Percentiles rank a stretch among this genome's conserved stretches.
Conservation (phyloP, 2,113 vertebrate genomes). For the Tor tambroides region DNA sequence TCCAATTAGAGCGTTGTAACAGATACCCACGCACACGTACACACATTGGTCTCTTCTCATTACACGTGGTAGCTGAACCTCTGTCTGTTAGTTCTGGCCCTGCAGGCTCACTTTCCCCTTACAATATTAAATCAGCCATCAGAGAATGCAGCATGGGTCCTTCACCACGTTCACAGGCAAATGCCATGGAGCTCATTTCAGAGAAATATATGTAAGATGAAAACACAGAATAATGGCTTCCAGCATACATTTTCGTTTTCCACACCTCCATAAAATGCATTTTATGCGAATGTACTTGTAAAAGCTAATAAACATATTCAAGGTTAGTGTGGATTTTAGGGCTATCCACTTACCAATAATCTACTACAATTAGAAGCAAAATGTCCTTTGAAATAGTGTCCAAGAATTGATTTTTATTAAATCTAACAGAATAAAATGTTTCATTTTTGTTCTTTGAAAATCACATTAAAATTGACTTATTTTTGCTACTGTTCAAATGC, state of each 20-base stretch:
- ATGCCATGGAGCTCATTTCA: slow-evolving; percentile 12
- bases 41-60: slow-evolving; percentile 38
- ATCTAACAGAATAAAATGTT: background rate
- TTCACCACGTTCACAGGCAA: slow-evolving; percentile 43
- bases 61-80: slow-evolving; percentile 36
- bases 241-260: background rate
- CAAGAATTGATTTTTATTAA: background rate
- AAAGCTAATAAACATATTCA: background rate
- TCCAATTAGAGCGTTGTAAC: slow-evolving; percentile 37
- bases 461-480: background rate
- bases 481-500: background rate
- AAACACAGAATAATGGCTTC: slow-evolving; percentile 33
- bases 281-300: background rate
- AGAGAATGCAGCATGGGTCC: slow-evolving; percentile 26
- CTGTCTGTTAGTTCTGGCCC: slow-evolving; percentile 50
- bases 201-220: slow-evolving; percentile 24
- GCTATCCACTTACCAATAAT: background rate
- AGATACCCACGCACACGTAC: background rate
- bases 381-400: slow-evolving; percentile 58
- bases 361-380: background rate
- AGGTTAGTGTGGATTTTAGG: background rate
- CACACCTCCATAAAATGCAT: background rate
- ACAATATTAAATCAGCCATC: slow-evolving; percentile 52
- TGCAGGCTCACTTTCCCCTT: slow-evolving; percentile 56
- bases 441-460: background rate